Evolutionary conservation across 2,888 invertebrate genomes (phyloP), one percentile per base, ranked within the genome.

Genomic region (Drosophila algonquin): DNA sequence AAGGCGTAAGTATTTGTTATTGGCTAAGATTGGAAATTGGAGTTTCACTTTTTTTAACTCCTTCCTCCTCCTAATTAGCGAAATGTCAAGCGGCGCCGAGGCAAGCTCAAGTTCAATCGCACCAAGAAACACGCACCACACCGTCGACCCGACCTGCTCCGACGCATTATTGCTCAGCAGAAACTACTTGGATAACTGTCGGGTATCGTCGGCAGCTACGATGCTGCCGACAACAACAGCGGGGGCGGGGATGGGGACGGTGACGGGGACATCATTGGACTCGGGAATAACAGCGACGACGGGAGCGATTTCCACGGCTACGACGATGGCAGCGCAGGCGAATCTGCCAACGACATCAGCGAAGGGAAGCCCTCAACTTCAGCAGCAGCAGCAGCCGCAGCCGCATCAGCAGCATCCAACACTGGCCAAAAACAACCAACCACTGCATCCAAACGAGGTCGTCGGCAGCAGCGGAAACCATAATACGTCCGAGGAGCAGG

Each of bases 111-210:
- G 93, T 96, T 97, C 94, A 95, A 96, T 93, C 94, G 96, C 94
- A 95, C 96, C 94, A 97, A 97, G 93, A 95, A 96, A 93, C 97
- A 97, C 93, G 95, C 95, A 93, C 95, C 96, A 93, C 94, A 95
- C 92, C 94, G 92, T 68, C 87, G 92, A 91, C 92, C 92, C 77
- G 92, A 91, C 72, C 87, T 92, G 84, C 90, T 92, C 87, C 91
- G 91, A 81, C 91, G 92, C 75, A 92, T 92, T 89, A 92, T 93
- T 89, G 92, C 92, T 86, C 92, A 93, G 80, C 92, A 93, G 90
- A 92, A 92, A 74, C 71, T 91, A 88, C 91, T 91, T 92, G 93
- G 92, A 93, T 92, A 92, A 91, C 92, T 92, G 90, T 91, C 92
- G 92, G 92, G 91, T 89, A 92, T 92, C 89, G 92, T 92, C 91